Conservation (phyloP, 2,888 invertebrate species). For the Unio pictorum region DNA sequence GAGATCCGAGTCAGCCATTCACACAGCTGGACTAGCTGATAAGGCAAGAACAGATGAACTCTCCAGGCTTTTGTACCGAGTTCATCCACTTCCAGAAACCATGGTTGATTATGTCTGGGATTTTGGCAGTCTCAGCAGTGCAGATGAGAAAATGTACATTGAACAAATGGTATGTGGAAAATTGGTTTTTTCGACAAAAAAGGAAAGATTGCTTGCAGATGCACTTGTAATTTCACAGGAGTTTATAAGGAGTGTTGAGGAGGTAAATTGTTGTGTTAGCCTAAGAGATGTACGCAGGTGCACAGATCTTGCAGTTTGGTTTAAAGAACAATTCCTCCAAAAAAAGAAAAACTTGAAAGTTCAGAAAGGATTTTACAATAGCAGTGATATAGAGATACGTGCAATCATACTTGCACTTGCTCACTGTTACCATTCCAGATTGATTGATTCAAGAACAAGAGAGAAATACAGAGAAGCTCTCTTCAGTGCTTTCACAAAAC, state of each 20-base stretch:
- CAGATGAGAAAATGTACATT: constrained; percentile 45
- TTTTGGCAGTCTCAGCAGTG: constrained; percentile 42
- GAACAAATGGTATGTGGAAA: constrained; percentile 12
- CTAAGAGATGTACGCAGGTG: constrained; percentile 33
- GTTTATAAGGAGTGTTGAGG: constrained; percentile 17
- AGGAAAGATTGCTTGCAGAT: constrained; percentile 10
- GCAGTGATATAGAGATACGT: neutral
- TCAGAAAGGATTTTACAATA: no score
- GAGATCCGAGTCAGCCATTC: constrained; percentile 27
- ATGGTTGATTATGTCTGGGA: constrained; percentile 56
- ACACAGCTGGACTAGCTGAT: constrained; percentile 41
- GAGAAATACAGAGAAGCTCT: constrained; percentile 18
- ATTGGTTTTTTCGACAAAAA: constrained; percentile 1
- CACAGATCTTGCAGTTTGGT: constrained; percentile 20
- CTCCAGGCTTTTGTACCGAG: constrained; percentile 48
- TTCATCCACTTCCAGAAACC: constrained; percentile 49
- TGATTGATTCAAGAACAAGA: constrained; percentile 16
- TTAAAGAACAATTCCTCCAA: constrained; percentile 6
- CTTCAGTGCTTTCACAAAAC: no score
- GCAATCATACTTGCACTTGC: constrained; percentile 33
- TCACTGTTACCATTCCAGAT: constrained; percentile 36
- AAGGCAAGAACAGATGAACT: constrained; percentile 44
- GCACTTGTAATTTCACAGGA: constrained; percentile 22
- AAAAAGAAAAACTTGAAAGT: neutral
- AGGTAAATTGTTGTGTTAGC: constrained; percentile 20